Base-by-base conservation (phyloP, 1,140 invertebrate genomes). In the Gryllus bimaculatus region DNA sequence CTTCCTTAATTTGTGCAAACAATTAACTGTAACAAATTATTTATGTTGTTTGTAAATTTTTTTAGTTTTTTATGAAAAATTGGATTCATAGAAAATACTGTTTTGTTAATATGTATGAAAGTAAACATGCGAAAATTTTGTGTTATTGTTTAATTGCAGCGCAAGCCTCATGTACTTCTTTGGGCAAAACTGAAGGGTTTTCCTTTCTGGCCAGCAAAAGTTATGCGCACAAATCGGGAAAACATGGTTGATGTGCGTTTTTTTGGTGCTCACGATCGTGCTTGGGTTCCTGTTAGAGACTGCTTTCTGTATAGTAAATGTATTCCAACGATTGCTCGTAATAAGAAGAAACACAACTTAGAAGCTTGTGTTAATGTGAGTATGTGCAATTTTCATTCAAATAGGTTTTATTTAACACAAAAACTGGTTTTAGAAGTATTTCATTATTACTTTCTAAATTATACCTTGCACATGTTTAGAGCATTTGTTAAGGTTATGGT, bases 181-280 rank as follows among this genome's bases (percentile, higher is more conserved):
- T 97, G 95, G 95, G 96, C 96, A 0, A 96, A 96, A 84, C 86
- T 98, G 0, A 97, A 97, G 88, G 96, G 96, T 18, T 98, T 96
- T 83, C 96, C 96, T 6, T 96, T 93, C 86, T 98, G 96, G 96
- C 96, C 96, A 0, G 95, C 95, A 0, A 98, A 98, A 87, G 94
- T 92, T 0, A 93, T 97, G 91, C 88, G 92, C 47, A 85, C 90
- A 15, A 93, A 92, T 82, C 87, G 89, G 48, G 88, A 91, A 77
- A 91, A 92, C 0, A 87, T 90, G 78, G 93, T 97, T 0, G 96
- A 98, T 86, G 95, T 97, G 10, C 86, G 96, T 18, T 98, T 98
- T 87, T 98, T 98, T 86, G 96, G 96, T 8, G 76, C 76, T 39
- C 79, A 76, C 77, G 75, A 76, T 81, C 87, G 90, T 81, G 95